Evolutionary conservation across 2,888 invertebrate genomes (phyloP).

Genomic region (Platerodrilus igneus): DNA sequence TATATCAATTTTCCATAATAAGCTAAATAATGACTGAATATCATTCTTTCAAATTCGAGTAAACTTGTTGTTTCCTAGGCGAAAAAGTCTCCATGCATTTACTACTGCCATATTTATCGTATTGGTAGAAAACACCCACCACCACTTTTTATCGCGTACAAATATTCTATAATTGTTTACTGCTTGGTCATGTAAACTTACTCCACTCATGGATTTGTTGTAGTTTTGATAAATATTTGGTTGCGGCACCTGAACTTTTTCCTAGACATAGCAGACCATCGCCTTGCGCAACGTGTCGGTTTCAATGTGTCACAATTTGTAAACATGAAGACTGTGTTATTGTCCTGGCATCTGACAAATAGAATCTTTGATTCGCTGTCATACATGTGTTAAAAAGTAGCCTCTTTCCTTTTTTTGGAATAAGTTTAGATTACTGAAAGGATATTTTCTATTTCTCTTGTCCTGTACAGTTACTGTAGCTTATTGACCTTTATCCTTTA

Average conservation of each 20-base stretch:
- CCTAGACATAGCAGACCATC: constrained; percentile 12
- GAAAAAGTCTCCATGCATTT: constrained; percentile 12
- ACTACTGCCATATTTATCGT: constrained; percentile 14
- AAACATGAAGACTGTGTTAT: constrained; percentile 24
- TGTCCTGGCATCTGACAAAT: constrained; percentile 28
- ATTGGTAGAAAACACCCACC: constrained; percentile 14
- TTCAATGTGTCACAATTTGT: constrained; percentile 20
- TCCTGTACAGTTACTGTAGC: constrained; percentile 17
- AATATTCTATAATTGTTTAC: constrained; percentile 12
- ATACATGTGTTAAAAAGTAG: constrained; percentile 15
- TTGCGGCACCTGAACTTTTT: constrained; percentile 16
- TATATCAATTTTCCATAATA: too few species aligned
- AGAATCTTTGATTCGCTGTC: constrained; percentile 20
- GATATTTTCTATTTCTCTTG: constrained; percentile 20
- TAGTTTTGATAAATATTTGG: constrained; percentile 12
- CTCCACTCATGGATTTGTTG: constrained; percentile 18
- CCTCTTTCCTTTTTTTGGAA: constrained; percentile 18
- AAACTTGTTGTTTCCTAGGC: too few species aligned
- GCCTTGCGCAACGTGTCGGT: constrained; percentile 13
- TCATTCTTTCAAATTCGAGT: too few species aligned
- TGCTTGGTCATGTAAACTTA: constrained; percentile 15
- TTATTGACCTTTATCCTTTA: constrained; percentile 9
- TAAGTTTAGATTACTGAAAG: constrained; percentile 3
- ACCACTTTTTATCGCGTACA: constrained; percentile 16
- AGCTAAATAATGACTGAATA: too few species aligned